Evolutionary conservation across 2,888 invertebrate genomes (phyloP).

Genomic region (Lumbricus terrestris): DNA sequence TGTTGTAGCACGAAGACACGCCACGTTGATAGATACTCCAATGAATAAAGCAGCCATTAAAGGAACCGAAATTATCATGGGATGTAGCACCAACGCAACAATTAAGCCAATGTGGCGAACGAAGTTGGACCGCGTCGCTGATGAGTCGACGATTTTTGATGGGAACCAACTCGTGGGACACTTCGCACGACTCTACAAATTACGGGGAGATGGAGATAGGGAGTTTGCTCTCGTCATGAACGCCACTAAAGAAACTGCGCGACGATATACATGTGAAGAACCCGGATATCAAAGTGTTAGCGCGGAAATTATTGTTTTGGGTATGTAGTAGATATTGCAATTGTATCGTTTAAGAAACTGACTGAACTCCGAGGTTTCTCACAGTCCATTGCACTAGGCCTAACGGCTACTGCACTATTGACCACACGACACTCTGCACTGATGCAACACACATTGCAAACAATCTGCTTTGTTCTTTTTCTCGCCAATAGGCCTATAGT

Average conservation of each 20-base stretch:
- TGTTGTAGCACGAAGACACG: not conserved
- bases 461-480: too few relatives aligned
- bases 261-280: not conserved
- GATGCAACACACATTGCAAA: too few relatives aligned
- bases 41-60: not conserved
- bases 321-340: not conserved
- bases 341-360: too few relatives aligned
- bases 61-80: not conserved
- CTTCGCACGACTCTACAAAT: not conserved
- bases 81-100: not conserved
- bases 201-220: not conserved
- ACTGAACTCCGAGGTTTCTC: too few relatives aligned
- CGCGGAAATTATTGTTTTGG: not conserved
- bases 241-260: not conserved
- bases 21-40: not conserved
- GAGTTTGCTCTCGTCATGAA: not conserved
- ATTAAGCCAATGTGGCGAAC: not conserved
- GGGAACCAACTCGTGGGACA: not conserved
- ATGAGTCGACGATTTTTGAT: not conserved
- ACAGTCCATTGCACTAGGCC: too few relatives aligned
- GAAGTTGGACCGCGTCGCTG: not conserved
- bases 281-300: not conserved
- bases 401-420: too few relatives aligned
- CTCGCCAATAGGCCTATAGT: too few relatives aligned
- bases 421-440: too few relatives aligned